Percentiles rank a stretch among this genome's conserved stretches.
Conservation (phyloP, 53 echinoderm and acorn worm genomes). For the Apostichopus leukothele region DNA sequence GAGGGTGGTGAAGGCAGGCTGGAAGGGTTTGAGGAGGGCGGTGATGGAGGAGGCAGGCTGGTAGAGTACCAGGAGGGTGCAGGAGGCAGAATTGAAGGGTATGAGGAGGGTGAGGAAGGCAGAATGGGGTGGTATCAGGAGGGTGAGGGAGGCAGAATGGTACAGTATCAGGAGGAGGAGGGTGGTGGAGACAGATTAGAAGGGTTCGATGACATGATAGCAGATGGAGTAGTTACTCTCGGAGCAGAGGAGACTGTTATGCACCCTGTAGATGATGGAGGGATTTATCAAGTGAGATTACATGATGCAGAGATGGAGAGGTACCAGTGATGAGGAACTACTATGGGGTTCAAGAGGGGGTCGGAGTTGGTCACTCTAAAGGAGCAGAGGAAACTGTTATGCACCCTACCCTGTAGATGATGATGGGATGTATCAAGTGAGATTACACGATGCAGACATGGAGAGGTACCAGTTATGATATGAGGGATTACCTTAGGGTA, state of each 20-base stretch:
- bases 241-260: conserved; percentile 12
- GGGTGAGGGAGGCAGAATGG: too few species aligned
- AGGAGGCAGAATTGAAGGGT: too few species aligned
- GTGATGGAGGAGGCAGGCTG: too few species aligned
- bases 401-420: too few species aligned
- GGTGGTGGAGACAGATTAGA: too few species aligned
- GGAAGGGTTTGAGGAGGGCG: too few species aligned
- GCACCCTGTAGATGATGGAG: not conserved
- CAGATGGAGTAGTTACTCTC: not conserved
- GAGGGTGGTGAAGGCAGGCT: too few species aligned
- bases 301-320: conserved; percentile 10
- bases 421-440: not conserved
- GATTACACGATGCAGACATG: not conserved
- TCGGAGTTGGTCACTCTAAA: not conserved
- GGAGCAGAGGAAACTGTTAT: not conserved
- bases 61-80: too few species aligned
- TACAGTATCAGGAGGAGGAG: too few species aligned
- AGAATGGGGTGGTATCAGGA: too few species aligned
- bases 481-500: too few species aligned
- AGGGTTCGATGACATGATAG: not conserved
- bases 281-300: not conserved
- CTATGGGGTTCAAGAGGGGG: not conserved
- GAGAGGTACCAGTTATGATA: not conserved
- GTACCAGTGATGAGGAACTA: not conserved
- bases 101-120: too few species aligned